These are phyloP conservation scores for Chaetoderma sp. DNA, from an alignment of 2,888 invertebrate species.

Conservation along the genomic window DNA sequence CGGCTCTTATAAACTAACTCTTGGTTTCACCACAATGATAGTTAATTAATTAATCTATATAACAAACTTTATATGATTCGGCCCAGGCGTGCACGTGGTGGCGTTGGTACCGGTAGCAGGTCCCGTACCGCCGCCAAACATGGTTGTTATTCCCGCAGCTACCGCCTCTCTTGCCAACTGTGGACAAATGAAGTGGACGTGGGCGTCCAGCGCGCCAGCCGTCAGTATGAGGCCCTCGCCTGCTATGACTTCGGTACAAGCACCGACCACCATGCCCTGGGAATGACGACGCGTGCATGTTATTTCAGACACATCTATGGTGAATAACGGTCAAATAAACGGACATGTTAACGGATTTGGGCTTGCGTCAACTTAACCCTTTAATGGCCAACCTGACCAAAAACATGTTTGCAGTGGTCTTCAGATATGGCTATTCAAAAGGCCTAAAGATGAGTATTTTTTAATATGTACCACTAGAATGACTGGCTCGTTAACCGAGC, in stretches of 20 bases:
- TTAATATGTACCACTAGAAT: too few relatives aligned
- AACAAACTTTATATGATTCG: slow-evolving; percentile 61
- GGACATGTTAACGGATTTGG: too few relatives aligned
- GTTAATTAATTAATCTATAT: not conserved
- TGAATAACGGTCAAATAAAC: too few relatives aligned
- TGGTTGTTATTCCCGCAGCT: slow-evolving; percentile 63
- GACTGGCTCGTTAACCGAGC: too few relatives aligned
- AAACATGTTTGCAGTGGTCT: too few relatives aligned
- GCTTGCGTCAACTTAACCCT: too few relatives aligned
- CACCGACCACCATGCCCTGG: slow-evolving; percentile 59
- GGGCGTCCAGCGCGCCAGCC: slow-evolving; percentile 62
- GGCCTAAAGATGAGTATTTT: too few relatives aligned
- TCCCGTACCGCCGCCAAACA: slow-evolving; percentile 67
- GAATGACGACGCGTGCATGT: not conserved
- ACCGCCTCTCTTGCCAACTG: slow-evolving; percentile 61
- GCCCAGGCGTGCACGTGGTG: slow-evolving; percentile 65
- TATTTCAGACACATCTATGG: not conserved
- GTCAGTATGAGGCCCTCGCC: slow-evolving; percentile 65
- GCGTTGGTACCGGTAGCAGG: slow-evolving; percentile 63
- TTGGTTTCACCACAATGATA: too few relatives aligned
- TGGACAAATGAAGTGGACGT: slow-evolving; percentile 66
- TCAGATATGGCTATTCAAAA: too few relatives aligned
- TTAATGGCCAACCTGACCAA: too few relatives aligned
- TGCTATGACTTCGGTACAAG: slow-evolving; percentile 65
- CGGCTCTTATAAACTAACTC: too few relatives aligned